A percentile compares a stretch with the other conserved stretches of the same genome.
Conservation (phyloP, 2,797 vertebrate genomes). For the Melopsittacus undulatus region DNA sequence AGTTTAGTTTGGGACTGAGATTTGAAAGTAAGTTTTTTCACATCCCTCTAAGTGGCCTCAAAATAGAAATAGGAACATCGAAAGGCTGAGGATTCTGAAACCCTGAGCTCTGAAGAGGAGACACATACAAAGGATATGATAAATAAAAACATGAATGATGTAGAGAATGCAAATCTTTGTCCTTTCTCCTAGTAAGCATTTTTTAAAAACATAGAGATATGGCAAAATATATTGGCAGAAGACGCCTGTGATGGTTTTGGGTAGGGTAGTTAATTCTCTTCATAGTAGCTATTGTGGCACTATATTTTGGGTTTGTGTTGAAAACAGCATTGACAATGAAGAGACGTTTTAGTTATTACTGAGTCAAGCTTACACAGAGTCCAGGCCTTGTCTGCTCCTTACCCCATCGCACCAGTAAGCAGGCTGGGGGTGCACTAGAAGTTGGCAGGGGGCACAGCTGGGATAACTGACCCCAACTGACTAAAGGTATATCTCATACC, state of each 20-base stretch:
- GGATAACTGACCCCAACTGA: background rate
- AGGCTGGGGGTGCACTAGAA: background rate
- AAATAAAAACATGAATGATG: background rate
- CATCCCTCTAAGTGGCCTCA: background rate
- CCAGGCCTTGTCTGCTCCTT: background rate
- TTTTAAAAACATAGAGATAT: background rate
- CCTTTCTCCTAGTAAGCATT: background rate
- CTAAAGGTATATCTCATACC: background rate
- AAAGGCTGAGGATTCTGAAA: background rate
- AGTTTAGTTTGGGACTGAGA: background rate
- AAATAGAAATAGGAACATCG: background rate
- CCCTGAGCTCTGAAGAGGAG: background rate
- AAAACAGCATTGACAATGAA: background rate
- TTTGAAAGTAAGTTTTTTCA: background rate
- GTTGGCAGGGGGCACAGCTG: background rate
- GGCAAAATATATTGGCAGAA: background rate
- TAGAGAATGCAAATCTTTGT: background rate
- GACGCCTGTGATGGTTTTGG: background rate
- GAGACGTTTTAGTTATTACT: background rate
- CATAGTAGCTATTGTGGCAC: background rate
- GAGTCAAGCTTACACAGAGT: background rate
- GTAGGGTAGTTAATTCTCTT: background rate
- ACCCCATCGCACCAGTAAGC: background rate
- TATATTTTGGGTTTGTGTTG: background rate
- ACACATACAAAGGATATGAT: background rate